Conservation (phyloP, 1,140 invertebrate genomes). For the Hyposmocoma kahamanoa region DNA sequence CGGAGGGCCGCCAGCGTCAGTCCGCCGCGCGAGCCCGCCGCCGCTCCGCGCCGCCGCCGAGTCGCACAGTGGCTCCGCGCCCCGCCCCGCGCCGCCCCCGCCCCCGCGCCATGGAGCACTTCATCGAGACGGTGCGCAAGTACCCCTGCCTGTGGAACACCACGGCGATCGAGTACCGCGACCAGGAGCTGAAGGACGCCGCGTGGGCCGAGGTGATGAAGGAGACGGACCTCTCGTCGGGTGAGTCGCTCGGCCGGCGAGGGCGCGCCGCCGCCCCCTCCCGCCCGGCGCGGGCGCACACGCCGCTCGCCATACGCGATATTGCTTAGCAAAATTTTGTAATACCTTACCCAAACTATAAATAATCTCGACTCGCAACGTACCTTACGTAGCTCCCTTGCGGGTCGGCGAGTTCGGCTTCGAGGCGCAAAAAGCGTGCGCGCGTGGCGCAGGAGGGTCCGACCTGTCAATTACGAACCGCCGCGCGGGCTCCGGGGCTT, state of each 20-base stretch:
- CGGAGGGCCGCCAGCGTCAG: background rate
- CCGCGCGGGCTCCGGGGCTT: too few species aligned
- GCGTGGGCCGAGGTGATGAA: slow-evolving; percentile 64
- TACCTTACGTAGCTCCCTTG: too few species aligned
- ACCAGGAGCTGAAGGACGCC: slow-evolving; percentile 65
- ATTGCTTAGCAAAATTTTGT: too few species aligned
- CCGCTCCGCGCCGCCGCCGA: slow-evolving; percentile 11
- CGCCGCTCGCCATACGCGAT: slow-evolving; percentile 9
- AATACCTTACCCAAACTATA: too few species aligned
- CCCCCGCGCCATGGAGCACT: slow-evolving; percentile 46
- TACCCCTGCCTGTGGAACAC: slow-evolving; percentile 66
- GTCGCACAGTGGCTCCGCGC: background rate
- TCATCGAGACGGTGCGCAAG: slow-evolving; percentile 58
- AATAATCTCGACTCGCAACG: too few species aligned
- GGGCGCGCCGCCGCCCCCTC: background rate
- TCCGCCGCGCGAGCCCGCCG: slow-evolving; percentile 17
- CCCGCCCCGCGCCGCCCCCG: slow-evolving; percentile 8
- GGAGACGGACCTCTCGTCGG: slow-evolving; percentile 59
- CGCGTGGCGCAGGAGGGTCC: too few species aligned
- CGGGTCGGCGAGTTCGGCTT: too few species aligned
- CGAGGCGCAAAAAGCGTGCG: too few species aligned
- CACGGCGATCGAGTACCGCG: slow-evolving; percentile 58
- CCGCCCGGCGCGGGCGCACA: slow-evolving; percentile 2
- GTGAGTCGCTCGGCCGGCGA: slow-evolving; percentile 24
- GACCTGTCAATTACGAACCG: too few species aligned